Base-by-base conservation (phyloP, 2,797 vertebrate species). In the Sylvilagus floridanus region DNA sequence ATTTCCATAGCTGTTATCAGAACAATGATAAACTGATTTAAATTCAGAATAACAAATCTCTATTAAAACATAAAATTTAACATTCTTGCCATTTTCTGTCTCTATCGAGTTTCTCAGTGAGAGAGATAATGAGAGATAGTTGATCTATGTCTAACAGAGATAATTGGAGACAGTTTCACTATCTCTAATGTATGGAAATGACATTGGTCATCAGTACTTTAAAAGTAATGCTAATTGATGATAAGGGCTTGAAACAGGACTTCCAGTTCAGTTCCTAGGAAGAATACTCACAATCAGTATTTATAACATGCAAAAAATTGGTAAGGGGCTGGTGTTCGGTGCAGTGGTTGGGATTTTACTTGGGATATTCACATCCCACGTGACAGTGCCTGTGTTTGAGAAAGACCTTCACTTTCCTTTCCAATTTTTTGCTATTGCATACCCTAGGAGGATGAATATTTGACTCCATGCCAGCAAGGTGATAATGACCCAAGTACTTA, bases 1-100 rank as follows among this genome's bases (percentile, higher is more conserved):
- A 84, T 50, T 96, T 81, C 14, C 16, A 24, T 63, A 73, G 24
- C 69, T 84, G 47, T 32, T 16, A 75, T 22, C 3, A 72, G 12
- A 24, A 57, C n/a, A 66, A 84, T 42, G 2, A 4, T 57, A 47
- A 77, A 68, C 9, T 77, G 32, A 72, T 78, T 86, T 93, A 71
- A 77, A 79, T 22, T 75, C 35, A 93, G 4, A 90, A 73, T 4
- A 85, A 65, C 4, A 8, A 42, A 63, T 66, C 90, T 93, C 4
- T 66, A 16, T 83, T 65, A 82, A 84, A 77, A 84, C 75, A 11
- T 62, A 54, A 83, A 83, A 85, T 73, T 47, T 89, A 93, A 52
- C 17, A 86, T 30, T 2, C 1, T 79, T 72, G 63, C 10, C 10
- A 37, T 28, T 84, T 19, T 57, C 13, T 57, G 17, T 57, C 42